A percentile compares a stretch with the other conserved stretches of the same genome.
These are phyloP conservation scores for Numenius arquata DNA, from an alignment of 2,113 vertebrate genomes.

Conservation along the genomic window DNA sequence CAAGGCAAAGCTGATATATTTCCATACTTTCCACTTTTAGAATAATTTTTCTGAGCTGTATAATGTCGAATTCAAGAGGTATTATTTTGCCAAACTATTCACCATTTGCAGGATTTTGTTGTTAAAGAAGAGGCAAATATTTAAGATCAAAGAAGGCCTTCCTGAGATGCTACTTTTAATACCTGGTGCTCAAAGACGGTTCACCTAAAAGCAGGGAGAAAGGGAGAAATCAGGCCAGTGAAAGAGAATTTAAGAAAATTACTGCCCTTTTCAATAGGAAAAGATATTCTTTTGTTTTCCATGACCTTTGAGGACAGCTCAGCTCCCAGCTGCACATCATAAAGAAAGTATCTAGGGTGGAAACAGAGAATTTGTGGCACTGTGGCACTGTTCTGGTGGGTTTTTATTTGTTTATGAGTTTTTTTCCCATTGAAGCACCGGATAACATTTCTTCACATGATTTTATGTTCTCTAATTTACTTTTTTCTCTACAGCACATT, in stretches of 20 bases:
- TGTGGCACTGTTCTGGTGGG: not conserved
- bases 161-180: not conserved
- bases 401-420: not conserved
- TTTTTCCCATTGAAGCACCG: not conserved
- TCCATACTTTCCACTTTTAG: not conserved
- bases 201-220: not conserved
- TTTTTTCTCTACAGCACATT: not conserved
- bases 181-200: not conserved
- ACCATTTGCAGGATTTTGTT: not conserved
- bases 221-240: not conserved
- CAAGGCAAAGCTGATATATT: not conserved
- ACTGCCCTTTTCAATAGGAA: not conserved
- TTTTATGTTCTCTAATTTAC: not conserved
- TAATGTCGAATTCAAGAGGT: not conserved
- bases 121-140: not conserved
- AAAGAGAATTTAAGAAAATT: not conserved
- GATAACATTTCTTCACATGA: not conserved
- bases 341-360: not conserved
- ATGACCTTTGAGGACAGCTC: not conserved
- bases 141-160: not conserved
- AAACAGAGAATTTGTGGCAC: not conserved
- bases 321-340: not conserved
- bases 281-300: not conserved
- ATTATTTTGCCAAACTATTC: not conserved
- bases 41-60: not conserved